Evolutionary conservation across 1,140 invertebrate genomes (phyloP).

Genomic region (Acromyrmex charruanus): DNA sequence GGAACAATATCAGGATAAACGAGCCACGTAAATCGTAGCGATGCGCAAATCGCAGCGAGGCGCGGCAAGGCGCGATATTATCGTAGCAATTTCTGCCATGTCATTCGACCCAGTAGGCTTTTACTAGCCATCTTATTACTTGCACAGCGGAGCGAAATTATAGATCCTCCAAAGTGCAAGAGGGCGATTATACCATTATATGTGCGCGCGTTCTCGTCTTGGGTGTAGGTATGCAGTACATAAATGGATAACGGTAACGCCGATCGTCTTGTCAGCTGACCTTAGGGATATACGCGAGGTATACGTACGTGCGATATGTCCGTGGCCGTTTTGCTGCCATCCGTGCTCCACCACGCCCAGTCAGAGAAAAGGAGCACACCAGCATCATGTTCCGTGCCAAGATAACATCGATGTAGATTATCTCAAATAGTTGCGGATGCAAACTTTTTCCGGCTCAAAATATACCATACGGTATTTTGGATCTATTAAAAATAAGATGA

Average conservation of each 20-base stretch:
- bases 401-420: conserved; percentile 37
- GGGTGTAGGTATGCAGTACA: conserved; percentile 21
- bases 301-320: conserved; percentile 27
- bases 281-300: conserved; percentile 48
- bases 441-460: not conserved
- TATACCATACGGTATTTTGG: not conserved
- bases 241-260: conserved; percentile 60
- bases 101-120: conserved; percentile 32
- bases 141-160: conserved; percentile 44
- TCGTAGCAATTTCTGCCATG: conserved; percentile 48
- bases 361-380: conserved; percentile 41
- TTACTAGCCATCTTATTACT: conserved; percentile 41
- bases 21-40: conserved; percentile 5
- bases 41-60: conserved; percentile 24
- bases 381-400: not conserved
- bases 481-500: not conserved
- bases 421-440: not conserved
- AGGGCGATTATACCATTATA: conserved; percentile 46
- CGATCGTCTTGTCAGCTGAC: conserved; percentile 61
- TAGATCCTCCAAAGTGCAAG: conserved; percentile 51
- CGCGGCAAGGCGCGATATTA: conserved; percentile 37
- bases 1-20: not conserved
- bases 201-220: not conserved
- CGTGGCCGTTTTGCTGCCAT: conserved; percentile 13
- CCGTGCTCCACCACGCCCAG: conserved; percentile 47